Conservation (phyloP, 1,140 invertebrate genomes). For the Solenopsis fugax region DNA sequence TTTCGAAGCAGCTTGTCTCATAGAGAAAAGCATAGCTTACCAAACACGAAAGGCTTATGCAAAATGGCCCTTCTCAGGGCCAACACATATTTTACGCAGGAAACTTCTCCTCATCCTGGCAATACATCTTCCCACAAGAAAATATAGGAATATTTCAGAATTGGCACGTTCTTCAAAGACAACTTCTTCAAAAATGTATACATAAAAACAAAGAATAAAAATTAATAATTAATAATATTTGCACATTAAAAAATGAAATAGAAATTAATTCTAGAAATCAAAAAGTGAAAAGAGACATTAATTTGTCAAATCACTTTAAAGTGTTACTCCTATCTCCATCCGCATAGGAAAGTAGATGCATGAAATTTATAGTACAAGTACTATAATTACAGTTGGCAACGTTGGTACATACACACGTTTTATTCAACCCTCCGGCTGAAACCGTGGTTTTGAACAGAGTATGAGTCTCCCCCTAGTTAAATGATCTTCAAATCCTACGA, state of each 20-base stretch:
- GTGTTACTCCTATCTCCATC: not conserved
- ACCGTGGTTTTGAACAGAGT: slow-evolving; percentile 33
- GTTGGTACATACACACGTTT: slow-evolving; percentile 53
- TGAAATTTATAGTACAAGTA: slow-evolving; percentile 26
- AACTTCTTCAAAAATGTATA: not conserved
- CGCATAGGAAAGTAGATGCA: not conserved
- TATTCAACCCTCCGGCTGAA: slow-evolving; percentile 61
- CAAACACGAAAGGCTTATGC: too few relatives aligned
- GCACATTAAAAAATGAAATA: not conserved
- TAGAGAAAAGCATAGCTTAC: too few relatives aligned
- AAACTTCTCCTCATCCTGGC: too few relatives aligned
- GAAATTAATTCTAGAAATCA: not conserved
- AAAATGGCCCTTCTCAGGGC: too few relatives aligned
- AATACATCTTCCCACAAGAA: too few relatives aligned
- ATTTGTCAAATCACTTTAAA: not conserved
- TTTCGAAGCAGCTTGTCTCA: too few relatives aligned
- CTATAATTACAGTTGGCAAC: slow-evolving; percentile 38
- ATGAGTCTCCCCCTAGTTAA: slow-evolving; percentile 30
- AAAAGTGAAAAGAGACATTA: not conserved
- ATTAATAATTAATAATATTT: slow-evolving; percentile 17
- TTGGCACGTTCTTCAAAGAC: not conserved
- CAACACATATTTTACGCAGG: too few relatives aligned
- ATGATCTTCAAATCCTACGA: slow-evolving; percentile 40
- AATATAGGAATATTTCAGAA: not conserved
- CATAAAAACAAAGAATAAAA: not conserved